These are phyloP conservation scores for Noturus placidus DNA, from an alignment of 2,113 vertebrate species.

Conservation along the genomic window DNA sequence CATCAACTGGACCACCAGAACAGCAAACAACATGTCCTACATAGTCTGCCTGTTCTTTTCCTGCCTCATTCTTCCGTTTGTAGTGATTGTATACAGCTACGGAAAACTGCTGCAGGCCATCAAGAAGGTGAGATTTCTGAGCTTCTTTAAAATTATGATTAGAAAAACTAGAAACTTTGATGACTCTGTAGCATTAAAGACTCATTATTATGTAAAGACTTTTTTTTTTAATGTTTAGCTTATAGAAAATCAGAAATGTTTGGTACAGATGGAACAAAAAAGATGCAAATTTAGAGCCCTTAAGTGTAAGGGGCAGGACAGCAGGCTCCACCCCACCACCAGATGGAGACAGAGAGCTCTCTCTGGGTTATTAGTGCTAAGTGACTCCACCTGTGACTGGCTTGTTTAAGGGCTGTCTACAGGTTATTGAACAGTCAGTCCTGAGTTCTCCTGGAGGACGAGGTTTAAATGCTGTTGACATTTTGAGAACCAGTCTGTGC, in stretches of 20 bases:
- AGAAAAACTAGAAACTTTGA: neutral
- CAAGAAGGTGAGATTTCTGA: constrained; percentile 69
- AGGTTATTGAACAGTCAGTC: neutral
- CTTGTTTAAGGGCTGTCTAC: neutral
- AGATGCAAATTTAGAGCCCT: neutral
- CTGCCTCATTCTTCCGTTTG: constrained; percentile 77
- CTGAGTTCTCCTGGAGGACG: neutral
- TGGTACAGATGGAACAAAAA: neutral
- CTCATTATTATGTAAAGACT: neutral
- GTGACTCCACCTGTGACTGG: neutral
- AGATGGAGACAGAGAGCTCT: neutral
- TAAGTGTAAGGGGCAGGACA: neutral
- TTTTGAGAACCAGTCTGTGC: neutral
- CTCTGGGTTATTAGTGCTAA: neutral
- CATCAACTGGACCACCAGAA: constrained; percentile 72
- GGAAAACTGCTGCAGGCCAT: constrained; percentile 73
- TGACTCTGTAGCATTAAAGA: neutral
- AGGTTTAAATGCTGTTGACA: no score
- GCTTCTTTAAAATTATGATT: neutral
- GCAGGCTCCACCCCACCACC: neutral
- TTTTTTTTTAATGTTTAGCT: neutral
- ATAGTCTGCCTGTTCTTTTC: constrained; percentile 80
- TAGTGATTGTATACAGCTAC: constrained; percentile 77
- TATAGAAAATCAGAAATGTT: neutral
- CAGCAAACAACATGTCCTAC: constrained; percentile 76